Conservation (phyloP, 1,140 invertebrate genomes). For the Zaprionus africanus region DNA sequence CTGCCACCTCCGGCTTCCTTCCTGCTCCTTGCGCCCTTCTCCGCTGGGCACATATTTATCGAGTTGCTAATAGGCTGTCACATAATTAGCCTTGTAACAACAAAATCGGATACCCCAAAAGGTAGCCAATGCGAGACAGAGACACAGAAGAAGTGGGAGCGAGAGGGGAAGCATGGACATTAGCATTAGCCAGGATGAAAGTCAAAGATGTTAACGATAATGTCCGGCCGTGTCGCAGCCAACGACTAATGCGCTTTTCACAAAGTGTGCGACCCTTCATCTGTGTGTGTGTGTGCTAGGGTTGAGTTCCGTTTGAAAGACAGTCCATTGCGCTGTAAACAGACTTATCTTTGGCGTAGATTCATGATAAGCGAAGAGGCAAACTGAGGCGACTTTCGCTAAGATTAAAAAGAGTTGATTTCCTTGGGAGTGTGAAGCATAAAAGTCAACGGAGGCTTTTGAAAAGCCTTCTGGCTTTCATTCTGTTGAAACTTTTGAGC, state of each 20-base stretch:
- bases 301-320: constrained; percentile 36
- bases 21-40: constrained; percentile 14
- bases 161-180: constrained; percentile 55
- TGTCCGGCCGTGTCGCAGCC: constrained; percentile 55
- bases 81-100: constrained; percentile 78
- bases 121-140: constrained; percentile 36
- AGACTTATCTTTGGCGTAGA: constrained; percentile 37
- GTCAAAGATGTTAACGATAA: constrained; percentile 77
- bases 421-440: constrained; percentile 31
- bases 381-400: constrained; percentile 14
- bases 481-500: constrained; percentile 5
- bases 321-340: constrained; percentile 40
- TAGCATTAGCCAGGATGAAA: constrained; percentile 69
- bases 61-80: constrained; percentile 82
- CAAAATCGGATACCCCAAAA: constrained; percentile 62
- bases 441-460: constrained; percentile 25
- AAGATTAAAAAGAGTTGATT: constrained; percentile 23
- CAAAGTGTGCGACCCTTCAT: constrained; percentile 13
- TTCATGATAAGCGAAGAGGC: constrained; percentile 24
- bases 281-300: constrained; percentile 12
- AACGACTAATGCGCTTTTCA: constrained; percentile 59
- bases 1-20: not conserved
- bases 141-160: not conserved
- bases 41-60: constrained; percentile 80
- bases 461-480: constrained; percentile 1